Percentiles rank a stretch among this genome's conserved stretches.
These are phyloP conservation scores for Microtus montanus DNA, from an alignment of 2,113 vertebrate species.

Conservation along the genomic window DNA sequence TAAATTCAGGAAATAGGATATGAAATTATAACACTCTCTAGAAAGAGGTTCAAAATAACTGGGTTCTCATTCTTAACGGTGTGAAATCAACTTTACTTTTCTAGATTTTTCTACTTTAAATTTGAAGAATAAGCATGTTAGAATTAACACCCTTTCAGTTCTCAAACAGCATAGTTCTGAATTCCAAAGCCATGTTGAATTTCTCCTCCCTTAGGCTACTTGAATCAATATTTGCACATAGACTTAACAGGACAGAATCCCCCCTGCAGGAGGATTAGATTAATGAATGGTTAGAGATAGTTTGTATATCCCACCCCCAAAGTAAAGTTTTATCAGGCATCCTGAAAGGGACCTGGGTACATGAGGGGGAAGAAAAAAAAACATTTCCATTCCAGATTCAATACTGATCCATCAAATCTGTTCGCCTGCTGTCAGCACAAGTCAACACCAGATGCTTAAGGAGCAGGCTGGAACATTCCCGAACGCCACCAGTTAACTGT, in stretches of 20 bases:
- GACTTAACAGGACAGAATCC: constrained; percentile 57
- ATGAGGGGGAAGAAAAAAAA: constrained; percentile 46
- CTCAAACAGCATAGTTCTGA: neutral
- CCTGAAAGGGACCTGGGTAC: constrained; percentile 54
- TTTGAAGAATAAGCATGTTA: neutral
- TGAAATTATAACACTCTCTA: neutral
- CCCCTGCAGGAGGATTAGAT: constrained; percentile 60
- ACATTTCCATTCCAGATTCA: constrained; percentile 70
- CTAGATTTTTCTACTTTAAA: neutral
- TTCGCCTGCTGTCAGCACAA: constrained; percentile 67
- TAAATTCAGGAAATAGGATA: neutral
- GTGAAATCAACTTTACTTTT: neutral
- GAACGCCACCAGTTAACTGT: constrained; percentile 55
- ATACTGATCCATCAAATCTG: constrained; percentile 76
- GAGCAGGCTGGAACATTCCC: constrained; percentile 42
- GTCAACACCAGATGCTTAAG: constrained; percentile 65
- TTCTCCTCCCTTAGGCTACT: constrained; percentile 29
- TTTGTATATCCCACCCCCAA: constrained; percentile 54
- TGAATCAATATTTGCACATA: constrained; percentile 60
- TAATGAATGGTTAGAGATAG: constrained; percentile 62
- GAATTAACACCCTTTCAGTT: neutral
- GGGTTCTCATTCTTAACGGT: neutral
- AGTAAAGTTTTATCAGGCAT: constrained; percentile 66
- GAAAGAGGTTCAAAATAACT: neutral
- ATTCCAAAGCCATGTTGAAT: constrained; percentile 9